Percentiles rank a stretch among this genome's conserved stretches.
phyloP scores from a whole-genome alignment of 2,888 invertebrate genomes.

The Apamea monoglypha region DNA sequence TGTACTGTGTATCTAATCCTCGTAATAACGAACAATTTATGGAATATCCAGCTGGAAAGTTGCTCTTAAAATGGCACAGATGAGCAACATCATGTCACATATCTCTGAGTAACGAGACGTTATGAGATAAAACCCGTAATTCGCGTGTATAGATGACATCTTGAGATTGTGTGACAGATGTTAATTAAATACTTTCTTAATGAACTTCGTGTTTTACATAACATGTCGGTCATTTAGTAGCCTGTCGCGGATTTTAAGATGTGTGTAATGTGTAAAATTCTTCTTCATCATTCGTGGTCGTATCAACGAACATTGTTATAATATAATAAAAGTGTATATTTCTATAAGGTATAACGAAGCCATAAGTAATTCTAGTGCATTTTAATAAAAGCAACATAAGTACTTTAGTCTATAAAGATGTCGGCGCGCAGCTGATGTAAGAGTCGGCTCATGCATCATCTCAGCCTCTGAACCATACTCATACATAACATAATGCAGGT shows the following conservation, averaged over 20 bases:
- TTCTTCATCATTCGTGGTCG: not conserved
- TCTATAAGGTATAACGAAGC: not conserved
- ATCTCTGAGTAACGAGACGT: slow-evolving; percentile 19
- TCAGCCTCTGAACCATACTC: not conserved
- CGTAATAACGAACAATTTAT: not conserved
- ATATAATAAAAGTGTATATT: not conserved
- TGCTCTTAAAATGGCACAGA: not conserved
- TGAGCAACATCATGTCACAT: slow-evolving; percentile 26
- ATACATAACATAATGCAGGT: slow-evolving; percentile 11
- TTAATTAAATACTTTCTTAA: slow-evolving; percentile 32
- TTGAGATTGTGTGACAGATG: slow-evolving; percentile 1
- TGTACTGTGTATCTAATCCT: not conserved
- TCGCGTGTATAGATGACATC: slow-evolving; percentile 1
- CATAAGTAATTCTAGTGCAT: not conserved
- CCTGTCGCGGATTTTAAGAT: not conserved
- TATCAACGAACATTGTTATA: not conserved
- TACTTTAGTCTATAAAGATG: not conserved
- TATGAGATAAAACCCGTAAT: slow-evolving; percentile 7
- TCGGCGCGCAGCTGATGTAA: not conserved
- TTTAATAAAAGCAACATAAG: not conserved
- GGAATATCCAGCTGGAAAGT: not conserved
- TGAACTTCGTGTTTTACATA: slow-evolving; percentile 16
- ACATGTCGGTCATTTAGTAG: slow-evolving; percentile 17
- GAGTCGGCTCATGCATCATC: not conserved
- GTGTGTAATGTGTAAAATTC: slow-evolving; percentile 13